Evolutionary conservation across 2,888 invertebrate genomes (phyloP), one percentile per base, ranked within the genome.

Genomic region (Oligia fasciuncula): DNA sequence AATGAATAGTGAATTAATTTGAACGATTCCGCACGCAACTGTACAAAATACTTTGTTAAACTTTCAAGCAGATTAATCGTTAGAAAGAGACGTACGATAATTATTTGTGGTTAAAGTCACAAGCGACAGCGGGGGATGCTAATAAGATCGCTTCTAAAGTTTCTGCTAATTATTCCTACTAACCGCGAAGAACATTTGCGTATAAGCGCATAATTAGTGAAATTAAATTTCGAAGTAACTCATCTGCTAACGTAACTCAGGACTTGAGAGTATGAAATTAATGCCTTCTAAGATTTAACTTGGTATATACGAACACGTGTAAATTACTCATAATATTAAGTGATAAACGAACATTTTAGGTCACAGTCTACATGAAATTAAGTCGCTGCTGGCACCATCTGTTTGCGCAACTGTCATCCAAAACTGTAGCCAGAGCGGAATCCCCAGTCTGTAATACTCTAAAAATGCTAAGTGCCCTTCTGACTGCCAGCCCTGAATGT

Each of bases 31-130:
- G 90, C 80, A 85, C 90, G 85, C 90, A 90, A 91, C 87, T 88
- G 92, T 94, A 94, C 93, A 89, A 88, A 92, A 92, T 91, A 91
- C 90, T 91, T 92, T 91, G 91, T 91, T 92, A 92, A 91, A 93
- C 93, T 93, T 94, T 94, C 94, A 93, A 93, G 91, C 88, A 91
- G 91, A 92, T 91, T 93, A 93, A 94, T 93, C 92, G 90, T 75
- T 90, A 91, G 91, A 92, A 90, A 90, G 92, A 92, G 91, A 91
- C 76, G 88, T 84, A 88, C 83, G 76, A 89, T 84, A 83, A 86
- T 85, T 77, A 76, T 78, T 84, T 83, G 82, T 69, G 81, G 79
- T 54, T 29, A 13, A 79, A 62, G 74, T 82, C 62, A 82, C 65
- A 79, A 83, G 84, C 81, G 76, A 60, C 51, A 75, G 87, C 87